These are phyloP conservation scores for Eudyptes chrysolophus DNA, from an alignment of 2,113 vertebrate genomes.

Conservation along the genomic window DNA sequence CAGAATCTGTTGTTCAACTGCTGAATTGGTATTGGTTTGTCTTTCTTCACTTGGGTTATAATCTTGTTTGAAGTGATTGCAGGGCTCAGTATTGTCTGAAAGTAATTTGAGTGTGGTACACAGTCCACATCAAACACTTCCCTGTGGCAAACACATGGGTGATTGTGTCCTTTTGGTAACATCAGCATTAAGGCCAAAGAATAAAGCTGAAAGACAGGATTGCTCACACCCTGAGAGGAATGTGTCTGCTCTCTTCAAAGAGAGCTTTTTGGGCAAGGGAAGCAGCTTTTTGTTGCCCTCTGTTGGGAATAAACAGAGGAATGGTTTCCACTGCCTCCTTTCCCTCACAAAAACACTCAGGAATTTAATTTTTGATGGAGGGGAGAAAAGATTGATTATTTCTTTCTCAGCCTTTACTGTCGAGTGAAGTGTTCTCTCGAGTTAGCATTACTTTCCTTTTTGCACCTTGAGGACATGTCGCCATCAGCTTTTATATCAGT, in stretches of 20 bases:
- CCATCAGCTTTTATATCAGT: not conserved
- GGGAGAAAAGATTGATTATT: not conserved
- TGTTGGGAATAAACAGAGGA: not conserved
- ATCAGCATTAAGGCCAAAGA: not conserved
- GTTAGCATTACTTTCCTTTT: not conserved
- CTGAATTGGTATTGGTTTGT: not conserved
- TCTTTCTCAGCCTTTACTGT: not conserved
- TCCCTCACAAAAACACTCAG: not conserved
- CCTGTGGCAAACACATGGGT: not conserved
- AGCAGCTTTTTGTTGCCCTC: not conserved
- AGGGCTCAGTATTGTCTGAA: not conserved
- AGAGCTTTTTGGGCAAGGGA: not conserved
- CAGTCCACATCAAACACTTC: not conserved
- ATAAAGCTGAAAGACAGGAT: not conserved
- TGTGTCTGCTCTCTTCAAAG: not conserved
- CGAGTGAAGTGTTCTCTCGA: not conserved
- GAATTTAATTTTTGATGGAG: not conserved
- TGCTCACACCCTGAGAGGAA: not conserved
- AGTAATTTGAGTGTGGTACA: not conserved
- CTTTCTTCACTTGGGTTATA: not conserved
- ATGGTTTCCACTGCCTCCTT: not conserved
- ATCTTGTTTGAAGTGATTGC: not conserved
- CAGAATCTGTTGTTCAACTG: not conserved
- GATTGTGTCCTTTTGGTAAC: fast-evolving
- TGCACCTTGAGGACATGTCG: not conserved